These are phyloP conservation scores for Trochalopteron elliotii DNA, from an alignment of 2,113 vertebrate species.

Conservation along the genomic window DNA sequence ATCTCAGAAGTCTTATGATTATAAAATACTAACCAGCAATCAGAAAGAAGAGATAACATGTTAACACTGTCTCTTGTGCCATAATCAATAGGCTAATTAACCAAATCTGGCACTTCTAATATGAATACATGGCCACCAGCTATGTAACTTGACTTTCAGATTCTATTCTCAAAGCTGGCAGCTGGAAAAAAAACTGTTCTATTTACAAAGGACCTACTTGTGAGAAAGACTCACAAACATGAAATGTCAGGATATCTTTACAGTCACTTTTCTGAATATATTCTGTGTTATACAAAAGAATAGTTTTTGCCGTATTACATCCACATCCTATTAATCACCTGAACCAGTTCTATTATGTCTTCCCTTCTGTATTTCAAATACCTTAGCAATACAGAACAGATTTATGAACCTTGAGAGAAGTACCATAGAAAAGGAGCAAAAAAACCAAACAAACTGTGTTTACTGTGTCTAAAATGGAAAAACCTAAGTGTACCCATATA, in stretches of 20 bases:
- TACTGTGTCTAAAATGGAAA: constrained; percentile 33
- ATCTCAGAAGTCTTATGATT: not conserved
- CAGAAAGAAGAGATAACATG: not conserved
- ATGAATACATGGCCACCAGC: not conserved
- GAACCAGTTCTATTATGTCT: not conserved
- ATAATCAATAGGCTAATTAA: constrained; percentile 26
- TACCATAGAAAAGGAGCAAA: not conserved
- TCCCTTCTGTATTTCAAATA: not conserved
- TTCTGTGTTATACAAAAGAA: not conserved
- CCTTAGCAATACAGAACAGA: not conserved
- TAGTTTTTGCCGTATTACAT: constrained; percentile 18
- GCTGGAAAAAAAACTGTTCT: not conserved
- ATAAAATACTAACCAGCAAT: not conserved
- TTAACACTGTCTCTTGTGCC: not conserved
- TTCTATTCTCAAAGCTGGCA: not conserved
- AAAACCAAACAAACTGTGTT: not conserved
- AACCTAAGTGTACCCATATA: constrained; percentile 43
- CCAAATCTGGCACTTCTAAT: not conserved
- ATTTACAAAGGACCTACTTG: constrained; percentile 4
- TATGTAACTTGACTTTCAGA: not conserved
- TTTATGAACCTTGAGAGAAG: not conserved
- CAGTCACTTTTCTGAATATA: constrained; percentile 8
- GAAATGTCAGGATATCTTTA: constrained; percentile 7
- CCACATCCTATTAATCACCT: constrained; percentile 8
- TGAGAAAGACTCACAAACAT: not conserved